Evolutionary conservation across 1,140 invertebrate genomes (phyloP), one percentile per base, ranked within the genome.

Genomic region (Drosophila baimaii): DNA sequence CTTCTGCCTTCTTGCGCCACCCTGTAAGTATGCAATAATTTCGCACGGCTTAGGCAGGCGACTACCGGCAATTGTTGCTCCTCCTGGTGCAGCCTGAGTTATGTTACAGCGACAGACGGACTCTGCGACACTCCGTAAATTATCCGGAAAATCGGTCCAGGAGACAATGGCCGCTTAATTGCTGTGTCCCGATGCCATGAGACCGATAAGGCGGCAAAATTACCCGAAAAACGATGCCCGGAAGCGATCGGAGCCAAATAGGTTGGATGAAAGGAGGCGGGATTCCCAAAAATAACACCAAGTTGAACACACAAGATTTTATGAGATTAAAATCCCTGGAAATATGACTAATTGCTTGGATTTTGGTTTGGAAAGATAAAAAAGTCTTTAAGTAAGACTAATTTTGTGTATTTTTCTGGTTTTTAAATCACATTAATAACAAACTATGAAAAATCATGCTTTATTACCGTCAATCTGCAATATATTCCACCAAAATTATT

Each of bases 111-210:
- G 62, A 65, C 56, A 75, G 73, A 76, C 73, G 72, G 70, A 81
- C 77, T 77, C 66, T 86, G 82, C 82, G 82, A 83, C 82, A 86
- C 79, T 82, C 71, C 68, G 76, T 86, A 86, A 86, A 86, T 86
- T 88, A 88, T 65, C 37, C 44, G 31, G 55, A 49, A 43, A 21
- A 52, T n/a, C 57, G 51, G 37, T 44, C 29, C 46, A 51, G 27
- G 51, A 47, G 44, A 69, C 70, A 75, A 65, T 64, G 62, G 41
- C 47, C 64, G 46, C 68, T 88, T 86, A 88, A 86, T 86, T 86
- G 82, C 82, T 52, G 31, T 58, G 13, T 46, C 21, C 44, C 79
- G 82, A 88, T 86, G 83, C 83, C 83, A 65, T 27, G 49, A 47
- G 13, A 37, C 29, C 56, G 82, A 86, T 86, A 83, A 73, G 44